A percentile compares a stretch with the other conserved stretches of the same genome.
Evolutionary conservation across 2,797 vertebrate species (phyloP).

Genomic region (Enteromius unitaeniatus): DNA sequence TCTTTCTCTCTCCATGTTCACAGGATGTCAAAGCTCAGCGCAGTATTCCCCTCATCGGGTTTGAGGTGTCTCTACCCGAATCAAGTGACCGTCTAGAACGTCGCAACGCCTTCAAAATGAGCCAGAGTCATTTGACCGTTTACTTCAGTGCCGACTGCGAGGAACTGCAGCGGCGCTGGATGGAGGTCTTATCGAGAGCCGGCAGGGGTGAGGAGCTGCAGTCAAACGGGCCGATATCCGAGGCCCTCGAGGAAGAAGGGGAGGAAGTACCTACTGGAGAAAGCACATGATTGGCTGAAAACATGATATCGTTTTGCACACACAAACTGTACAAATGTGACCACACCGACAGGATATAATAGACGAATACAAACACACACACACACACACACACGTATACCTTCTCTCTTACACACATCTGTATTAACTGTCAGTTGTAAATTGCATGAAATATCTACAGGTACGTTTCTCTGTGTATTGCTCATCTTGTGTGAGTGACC

Average conservation of each 20-base stretch:
- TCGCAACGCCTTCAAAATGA: slow-evolving; percentile 89
- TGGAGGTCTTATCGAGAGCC: slow-evolving; percentile 84
- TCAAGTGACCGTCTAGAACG: slow-evolving; percentile 87
- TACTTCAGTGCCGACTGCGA: slow-evolving; percentile 91
- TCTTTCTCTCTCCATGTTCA: background rate
- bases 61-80: slow-evolving; percentile 87
- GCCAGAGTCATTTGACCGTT: slow-evolving; percentile 90
- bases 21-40: slow-evolving; percentile 93
- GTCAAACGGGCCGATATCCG: slow-evolving; percentile 77
- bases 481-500: slow-evolving; percentile 65
- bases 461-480: slow-evolving; percentile 65
- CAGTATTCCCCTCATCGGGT: slow-evolving; percentile 89
- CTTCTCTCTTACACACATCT: slow-evolving; percentile 58
- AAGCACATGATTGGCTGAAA: slow-evolving; percentile 75
- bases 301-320: slow-evolving; percentile 56
- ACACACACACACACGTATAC: slow-evolving; percentile 47
- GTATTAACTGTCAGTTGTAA: slow-evolving; percentile 68
- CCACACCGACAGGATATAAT: slow-evolving; percentile 55
- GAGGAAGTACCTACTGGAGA: slow-evolving; percentile 74
- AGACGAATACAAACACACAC: slow-evolving; percentile 55
- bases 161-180: slow-evolving; percentile 88
- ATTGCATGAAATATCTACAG: slow-evolving; percentile 70
- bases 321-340: slow-evolving; percentile 61
- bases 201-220: slow-evolving; percentile 86
- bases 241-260: slow-evolving; percentile 83